phyloP scores from a whole-genome alignment of 2,113 vertebrate species.

The Peromyscus polionotus region DNA sequence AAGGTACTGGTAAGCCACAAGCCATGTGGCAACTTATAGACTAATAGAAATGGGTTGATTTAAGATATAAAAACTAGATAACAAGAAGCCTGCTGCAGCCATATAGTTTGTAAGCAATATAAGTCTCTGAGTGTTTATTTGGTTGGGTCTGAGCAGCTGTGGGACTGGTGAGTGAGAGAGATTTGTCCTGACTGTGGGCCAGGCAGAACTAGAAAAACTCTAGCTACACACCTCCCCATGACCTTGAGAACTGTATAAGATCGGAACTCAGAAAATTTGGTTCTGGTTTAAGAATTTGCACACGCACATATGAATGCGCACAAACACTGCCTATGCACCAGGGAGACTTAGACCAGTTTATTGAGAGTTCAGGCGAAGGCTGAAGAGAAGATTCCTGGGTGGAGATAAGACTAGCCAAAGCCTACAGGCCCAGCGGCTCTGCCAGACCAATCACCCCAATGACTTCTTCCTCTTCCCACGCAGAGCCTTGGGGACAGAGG shows the following conservation, averaged over 20 bases:
- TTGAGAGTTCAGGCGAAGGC: not conserved
- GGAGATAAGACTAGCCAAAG: not conserved
- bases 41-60: too few species aligned
- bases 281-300: not conserved
- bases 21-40: too few species aligned
- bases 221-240: not conserved
- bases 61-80: too few species aligned
- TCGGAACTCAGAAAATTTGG: slow-evolving; percentile 30
- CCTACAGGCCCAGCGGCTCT: not conserved
- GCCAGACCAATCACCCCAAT: rapidly evolving
- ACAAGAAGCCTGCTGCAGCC: too few species aligned
- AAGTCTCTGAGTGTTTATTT: too few species aligned
- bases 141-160: too few species aligned
- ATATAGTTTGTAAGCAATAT: too few species aligned
- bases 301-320: too few species aligned
- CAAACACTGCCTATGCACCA: not conserved
- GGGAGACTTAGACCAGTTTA: not conserved
- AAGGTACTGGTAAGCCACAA: too few species aligned
- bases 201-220: not conserved
- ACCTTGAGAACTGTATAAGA: slow-evolving; percentile 23
- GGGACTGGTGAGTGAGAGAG: too few species aligned
- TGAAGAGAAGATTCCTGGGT: not conserved
- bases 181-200: too few species aligned
- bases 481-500: not conserved
- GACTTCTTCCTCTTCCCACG: not conserved